Base-by-base conservation (phyloP, 2,888 invertebrate genomes). In the Meiosimyza decipiens region DNA sequence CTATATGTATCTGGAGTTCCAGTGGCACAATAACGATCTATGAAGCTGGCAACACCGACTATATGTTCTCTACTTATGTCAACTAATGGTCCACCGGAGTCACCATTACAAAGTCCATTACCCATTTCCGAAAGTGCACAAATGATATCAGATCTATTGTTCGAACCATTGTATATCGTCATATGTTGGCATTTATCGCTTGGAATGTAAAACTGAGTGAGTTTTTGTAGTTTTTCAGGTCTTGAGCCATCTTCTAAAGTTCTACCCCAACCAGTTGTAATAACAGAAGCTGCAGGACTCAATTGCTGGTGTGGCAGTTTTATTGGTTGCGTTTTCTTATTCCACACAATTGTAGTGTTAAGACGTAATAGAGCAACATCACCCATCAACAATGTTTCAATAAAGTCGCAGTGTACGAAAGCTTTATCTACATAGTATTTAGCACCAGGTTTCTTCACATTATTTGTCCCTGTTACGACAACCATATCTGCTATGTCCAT, bases 311-410 rank as follows among this genome's bases (percentile, higher is more conserved):
- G 84, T 12, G 91, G 91, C 69, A 92, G 80, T 59, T 88, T 87
- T 0, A 91, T 84, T 0, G 90, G 88, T 50, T 89, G 85, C 0
- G 92, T 90, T 0, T 80, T 81, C 1, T 88, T 86, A 63, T 89
- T 86, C 71, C 90, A 89, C 33, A 83, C 81, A 2, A 92, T 88
- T 65, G 89, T 88, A 0, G 88, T 80, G 15, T 88, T 87, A 11
- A 93, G 86, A 73, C 89, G 89, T 2, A 94, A 80, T 7, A 94
- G 79, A 0, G 92, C 93, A 67, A 94, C 92, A 78, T 94, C 94
- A 80, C 93, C 90, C 69, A 84, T 75, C 50, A 72, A 80, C 0
- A 9, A 1, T 1, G 87, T 85, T 3, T 15, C 22, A 64, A 85
- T 79, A 63, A 82, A 84, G 33, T 82, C 82, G 71, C 82, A 82